A percentile compares a stretch with the other conserved stretches of the same genome.
These are phyloP conservation scores for Antennarius striatus DNA, from an alignment of 2,113 vertebrate genomes.

Conservation along the genomic window DNA sequence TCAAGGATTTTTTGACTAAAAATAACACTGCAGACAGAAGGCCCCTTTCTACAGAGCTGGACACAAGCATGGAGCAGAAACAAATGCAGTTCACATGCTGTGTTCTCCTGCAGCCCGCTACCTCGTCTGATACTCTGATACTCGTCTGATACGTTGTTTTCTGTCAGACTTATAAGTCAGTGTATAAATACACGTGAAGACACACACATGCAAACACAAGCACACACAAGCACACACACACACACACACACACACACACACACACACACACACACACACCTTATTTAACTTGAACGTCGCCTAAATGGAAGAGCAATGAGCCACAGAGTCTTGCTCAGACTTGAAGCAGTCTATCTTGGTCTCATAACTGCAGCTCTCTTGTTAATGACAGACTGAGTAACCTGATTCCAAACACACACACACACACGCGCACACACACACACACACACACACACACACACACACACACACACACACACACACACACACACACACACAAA, in stretches of 20 bases:
- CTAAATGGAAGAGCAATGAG: conserved; percentile 51
- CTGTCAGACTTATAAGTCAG: conserved; percentile 67
- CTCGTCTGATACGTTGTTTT: conserved; percentile 45
- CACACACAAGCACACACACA: not conserved
- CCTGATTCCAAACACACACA: conserved; percentile 73
- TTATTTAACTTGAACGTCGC: conserved; percentile 36
- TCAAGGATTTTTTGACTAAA: conserved; percentile 66
- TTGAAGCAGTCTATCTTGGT: conserved; percentile 76
- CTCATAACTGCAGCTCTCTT: conserved; percentile 72
- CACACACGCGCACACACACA: conserved; percentile 15
- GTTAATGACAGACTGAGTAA: conserved; percentile 80
- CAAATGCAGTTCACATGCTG: conserved; percentile 61
- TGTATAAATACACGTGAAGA: conserved; percentile 35
- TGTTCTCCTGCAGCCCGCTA: conserved; percentile 43
- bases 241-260: too few relatives aligned
- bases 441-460: not conserved
- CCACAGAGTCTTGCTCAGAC: conserved; percentile 75
- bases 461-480: conserved; percentile 2
- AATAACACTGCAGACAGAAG: conserved; percentile 71
- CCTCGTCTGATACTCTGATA: conserved; percentile 44
- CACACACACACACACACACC: conserved; percentile 5
- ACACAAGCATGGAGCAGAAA: conserved; percentile 46
- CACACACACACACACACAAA: not conserved
- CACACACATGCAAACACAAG: conserved; percentile 11
- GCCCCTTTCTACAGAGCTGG: conserved; percentile 54